Conservation (phyloP, 2,113 vertebrate genomes). For the Anser cygnoides region DNA sequence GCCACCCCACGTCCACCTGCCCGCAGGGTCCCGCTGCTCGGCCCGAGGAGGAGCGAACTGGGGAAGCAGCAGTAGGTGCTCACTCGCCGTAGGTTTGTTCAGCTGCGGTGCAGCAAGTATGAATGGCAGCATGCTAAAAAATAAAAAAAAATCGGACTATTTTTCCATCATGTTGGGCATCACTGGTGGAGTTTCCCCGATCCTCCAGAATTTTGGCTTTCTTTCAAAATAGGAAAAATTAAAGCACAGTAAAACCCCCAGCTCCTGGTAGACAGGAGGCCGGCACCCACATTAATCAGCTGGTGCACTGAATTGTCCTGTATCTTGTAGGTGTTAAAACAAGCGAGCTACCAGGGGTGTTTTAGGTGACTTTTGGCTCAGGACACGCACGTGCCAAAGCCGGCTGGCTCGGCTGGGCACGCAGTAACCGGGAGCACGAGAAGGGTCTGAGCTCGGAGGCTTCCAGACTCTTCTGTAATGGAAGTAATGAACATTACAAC, state of each 20-base stretch:
- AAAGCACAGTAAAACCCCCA: not conserved
- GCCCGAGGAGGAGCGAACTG: not conserved
- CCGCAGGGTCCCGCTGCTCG: not conserved
- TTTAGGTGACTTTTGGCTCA: not conserved
- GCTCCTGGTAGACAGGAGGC: not conserved
- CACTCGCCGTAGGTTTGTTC: not conserved
- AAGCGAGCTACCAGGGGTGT: accelerated
- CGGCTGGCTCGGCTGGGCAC: accelerated
- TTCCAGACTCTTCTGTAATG: constrained; percentile 39
- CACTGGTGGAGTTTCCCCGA: not conserved
- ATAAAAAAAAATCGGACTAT: not conserved
- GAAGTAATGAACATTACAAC: not conserved
- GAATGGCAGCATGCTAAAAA: not conserved
- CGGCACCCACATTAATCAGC: not conserved
- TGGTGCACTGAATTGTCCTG: not conserved
- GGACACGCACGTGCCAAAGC: not conserved
- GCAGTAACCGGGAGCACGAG: not conserved
- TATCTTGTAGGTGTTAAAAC: not conserved
- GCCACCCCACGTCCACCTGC: accelerated
- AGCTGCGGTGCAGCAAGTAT: not conserved
- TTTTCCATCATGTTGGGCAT: not conserved
- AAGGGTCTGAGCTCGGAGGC: not conserved
- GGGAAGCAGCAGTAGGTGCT: not conserved
- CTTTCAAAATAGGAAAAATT: not conserved
- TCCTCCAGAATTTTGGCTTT: not conserved